A percentile compares a stretch with the other conserved stretches of the same genome.
phyloP scores from a whole-genome alignment of 2,888 invertebrate genomes.

The Rotaria socialis region DNA sequence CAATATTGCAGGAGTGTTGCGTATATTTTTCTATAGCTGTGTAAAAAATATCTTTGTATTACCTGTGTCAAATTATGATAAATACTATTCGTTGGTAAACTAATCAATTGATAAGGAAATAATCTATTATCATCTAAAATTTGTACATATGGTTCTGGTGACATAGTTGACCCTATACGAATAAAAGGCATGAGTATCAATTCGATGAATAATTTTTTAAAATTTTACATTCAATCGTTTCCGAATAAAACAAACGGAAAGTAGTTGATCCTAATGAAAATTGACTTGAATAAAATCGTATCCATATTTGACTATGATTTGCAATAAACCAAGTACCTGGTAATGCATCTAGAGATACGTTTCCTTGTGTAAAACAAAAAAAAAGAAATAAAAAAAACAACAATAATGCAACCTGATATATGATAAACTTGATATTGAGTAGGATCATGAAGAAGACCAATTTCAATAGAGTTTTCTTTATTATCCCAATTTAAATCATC shows the following conservation, averaged over 20 bases:
- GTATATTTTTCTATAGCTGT: too few species aligned
- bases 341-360: neutral
- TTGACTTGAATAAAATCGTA: neutral
- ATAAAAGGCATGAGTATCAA: neutral
- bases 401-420: neutral
- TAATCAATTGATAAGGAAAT: neutral
- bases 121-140: neutral
- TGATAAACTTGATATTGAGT: neutral
- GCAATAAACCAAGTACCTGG: neutral
- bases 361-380: too few species aligned
- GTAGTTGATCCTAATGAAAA: neutral
- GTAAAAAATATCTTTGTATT: neutral
- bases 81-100: neutral
- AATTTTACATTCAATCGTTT: neutral
- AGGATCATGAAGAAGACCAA: neutral
- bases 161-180: neutral
- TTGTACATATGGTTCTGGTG: neutral
- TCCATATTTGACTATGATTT: conserved; percentile 31
- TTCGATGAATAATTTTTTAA: too few species aligned
- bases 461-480: neutral
- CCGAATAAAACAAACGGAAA: neutral
- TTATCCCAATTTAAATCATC: neutral
- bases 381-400: too few species aligned
- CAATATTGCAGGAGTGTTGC: too few species aligned
- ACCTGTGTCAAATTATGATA: conserved; percentile 11